Base-by-base conservation (phyloP, 2,888 invertebrate species). In the Macaria notata region DNA sequence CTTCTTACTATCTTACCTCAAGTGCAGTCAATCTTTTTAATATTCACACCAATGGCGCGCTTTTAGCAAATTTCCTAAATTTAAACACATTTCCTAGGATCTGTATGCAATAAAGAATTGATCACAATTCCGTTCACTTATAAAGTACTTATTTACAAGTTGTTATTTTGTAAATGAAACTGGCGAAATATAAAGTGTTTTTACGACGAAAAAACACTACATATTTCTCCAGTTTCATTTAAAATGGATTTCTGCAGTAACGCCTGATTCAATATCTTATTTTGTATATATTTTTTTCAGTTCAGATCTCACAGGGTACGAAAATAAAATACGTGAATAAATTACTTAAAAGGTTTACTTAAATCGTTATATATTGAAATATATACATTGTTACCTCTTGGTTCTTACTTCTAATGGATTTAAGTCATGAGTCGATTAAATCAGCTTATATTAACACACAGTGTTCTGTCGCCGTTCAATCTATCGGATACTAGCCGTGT, bases 331-430 rank as follows among this genome's bases (percentile, higher is more conserved):
- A 78, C 87, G 78, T 33, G 71, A 69, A 73, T 83, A 83, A 85
- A 74, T 88, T 86, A 87, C 87, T 88, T 88, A 87, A 88, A 87
- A 89, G 86, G 83, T 92, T 89, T 92, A 86, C 88, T 89, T 90
- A 87, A 82, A 82, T 81, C 76, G 79, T 86, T 88, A 84, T 88
- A 88, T 88, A 85, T 79, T 86, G 85, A 88, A 87, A 81, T 90
- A 91, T 90, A 86, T 89, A 90, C 88, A 89, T 83, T 84, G 83
- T 87, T 86, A 79, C 81, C 84, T 86, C 86, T 86, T 88, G 88
- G 81, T 78, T 81, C 87, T 87, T 88, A 87, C 62, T 79, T 78
- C 88, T 89, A 89, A 78, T 70, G 79, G 84, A 84, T 81, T 85
- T 84, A 86, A 87, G 84, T 88, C 85, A 86, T 87, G 87, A 87